Evolutionary conservation across 2,797 vertebrate genomes (phyloP).

Genomic region (Limosa lapponica): DNA sequence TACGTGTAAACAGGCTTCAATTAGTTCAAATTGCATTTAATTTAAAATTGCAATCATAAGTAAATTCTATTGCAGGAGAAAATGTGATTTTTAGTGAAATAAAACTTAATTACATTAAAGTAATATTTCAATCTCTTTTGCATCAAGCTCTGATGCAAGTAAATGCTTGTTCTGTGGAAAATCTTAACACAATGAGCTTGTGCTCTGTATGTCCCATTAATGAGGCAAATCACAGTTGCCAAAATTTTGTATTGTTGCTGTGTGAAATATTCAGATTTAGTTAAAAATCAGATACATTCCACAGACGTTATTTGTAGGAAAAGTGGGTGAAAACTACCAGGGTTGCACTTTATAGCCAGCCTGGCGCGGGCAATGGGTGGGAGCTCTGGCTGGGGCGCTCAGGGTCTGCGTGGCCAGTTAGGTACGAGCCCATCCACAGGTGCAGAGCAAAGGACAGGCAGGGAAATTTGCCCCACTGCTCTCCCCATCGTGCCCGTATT

Average conservation of each 20-base stretch:
- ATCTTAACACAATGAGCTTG: neutral
- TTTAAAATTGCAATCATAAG: neutral
- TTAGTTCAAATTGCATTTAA: neutral
- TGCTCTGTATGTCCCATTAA: neutral
- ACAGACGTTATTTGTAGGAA: neutral
- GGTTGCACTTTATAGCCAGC: accelerated
- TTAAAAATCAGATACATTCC: neutral
- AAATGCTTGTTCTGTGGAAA: neutral
- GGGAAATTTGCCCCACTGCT: neutral
- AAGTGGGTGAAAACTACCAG: neutral
- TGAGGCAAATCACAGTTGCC: neutral
- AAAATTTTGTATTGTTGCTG: neutral
- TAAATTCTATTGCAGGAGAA: neutral
- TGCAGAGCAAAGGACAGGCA: too few species aligned
- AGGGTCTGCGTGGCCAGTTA: accelerated
- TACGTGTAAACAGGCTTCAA: neutral
- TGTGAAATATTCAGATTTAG: neutral
- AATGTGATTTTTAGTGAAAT: neutral
- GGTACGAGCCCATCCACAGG: accelerated
- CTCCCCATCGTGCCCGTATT: accelerated
- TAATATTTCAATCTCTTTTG: neutral
- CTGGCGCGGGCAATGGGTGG: accelerated
- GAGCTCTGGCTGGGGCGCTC: accelerated
- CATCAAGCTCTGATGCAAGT: neutral
- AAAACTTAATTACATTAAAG: neutral